Conservation (phyloP, 2,888 invertebrate species). For the Melieria omissa region DNA sequence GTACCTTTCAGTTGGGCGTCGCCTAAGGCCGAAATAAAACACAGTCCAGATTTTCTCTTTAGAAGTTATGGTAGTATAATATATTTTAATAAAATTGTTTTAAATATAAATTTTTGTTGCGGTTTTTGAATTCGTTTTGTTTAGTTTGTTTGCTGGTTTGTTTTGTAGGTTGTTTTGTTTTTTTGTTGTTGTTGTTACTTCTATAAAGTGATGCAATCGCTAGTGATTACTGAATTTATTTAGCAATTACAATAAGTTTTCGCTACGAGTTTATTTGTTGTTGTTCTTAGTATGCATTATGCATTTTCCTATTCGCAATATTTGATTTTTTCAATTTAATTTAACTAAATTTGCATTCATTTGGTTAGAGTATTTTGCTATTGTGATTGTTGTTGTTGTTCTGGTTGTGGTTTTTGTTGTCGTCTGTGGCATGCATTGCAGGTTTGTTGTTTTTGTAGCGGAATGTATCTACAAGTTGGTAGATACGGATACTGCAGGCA, state of each 20-base stretch:
- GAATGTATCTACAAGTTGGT: neutral
- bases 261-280: too few relatives aligned
- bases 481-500: neutral
- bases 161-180: neutral
- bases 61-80: neutral
- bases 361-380: neutral
- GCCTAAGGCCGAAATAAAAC: too few relatives aligned
- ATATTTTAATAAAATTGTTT: constrained; percentile 2
- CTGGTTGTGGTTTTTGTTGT: neutral
- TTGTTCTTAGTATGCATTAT: neutral
- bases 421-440: neutral
- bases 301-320: neutral
- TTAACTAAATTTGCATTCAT: neutral
- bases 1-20: too few relatives aligned
- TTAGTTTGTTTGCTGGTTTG: neutral
- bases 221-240: neutral
- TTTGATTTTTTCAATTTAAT: neutral
- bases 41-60: neutral
- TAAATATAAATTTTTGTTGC: neutral
- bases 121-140: too few relatives aligned
- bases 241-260: too few relatives aligned
- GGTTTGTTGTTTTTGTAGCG: neutral
- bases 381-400: neutral
- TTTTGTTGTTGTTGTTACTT: neutral
- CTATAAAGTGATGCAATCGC: constrained; percentile 6